These are phyloP conservation scores for Drosophila triauraria DNA, from an alignment of 1,140 invertebrate species.

Conservation along the genomic window DNA sequence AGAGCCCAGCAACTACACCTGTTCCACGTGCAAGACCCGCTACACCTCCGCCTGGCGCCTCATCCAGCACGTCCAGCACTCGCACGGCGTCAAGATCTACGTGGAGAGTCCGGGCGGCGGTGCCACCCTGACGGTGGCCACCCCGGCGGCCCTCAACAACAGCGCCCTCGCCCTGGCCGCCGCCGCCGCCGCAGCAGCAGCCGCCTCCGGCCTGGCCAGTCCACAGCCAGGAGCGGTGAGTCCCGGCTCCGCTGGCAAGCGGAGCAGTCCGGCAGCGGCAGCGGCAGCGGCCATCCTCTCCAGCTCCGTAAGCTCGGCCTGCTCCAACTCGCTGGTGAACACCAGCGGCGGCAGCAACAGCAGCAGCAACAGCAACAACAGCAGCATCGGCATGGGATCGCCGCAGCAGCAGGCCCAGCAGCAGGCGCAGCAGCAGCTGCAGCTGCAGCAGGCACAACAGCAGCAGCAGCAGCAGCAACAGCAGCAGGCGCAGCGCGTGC, in stretches of 20 bases:
- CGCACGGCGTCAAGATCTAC: conserved; percentile 97
- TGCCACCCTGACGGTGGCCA: conserved; percentile 69
- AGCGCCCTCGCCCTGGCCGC: conserved; percentile 46
- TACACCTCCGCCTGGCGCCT: conserved; percentile 96
- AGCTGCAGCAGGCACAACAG: conserved; percentile 60
- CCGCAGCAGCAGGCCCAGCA: conserved; percentile 43
- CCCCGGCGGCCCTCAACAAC: conserved; percentile 66
- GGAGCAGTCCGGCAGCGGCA: conserved; percentile 14
- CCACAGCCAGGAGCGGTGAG: conserved; percentile 57
- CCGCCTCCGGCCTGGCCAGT: conserved; percentile 29
- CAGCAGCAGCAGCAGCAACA: conserved; percentile 71
- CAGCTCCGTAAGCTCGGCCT: conserved; percentile 26
- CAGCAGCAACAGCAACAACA: conserved; percentile 71
- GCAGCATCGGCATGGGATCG: conserved; percentile 25
- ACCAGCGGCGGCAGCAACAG: conserved; percentile 41
- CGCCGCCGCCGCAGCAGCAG: conserved; percentile 43
- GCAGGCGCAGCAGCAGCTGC: conserved; percentile 80
- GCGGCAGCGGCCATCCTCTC: conserved; percentile 25
- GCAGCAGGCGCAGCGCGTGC: conserved; percentile 79
- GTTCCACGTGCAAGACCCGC: conserved; percentile 96
- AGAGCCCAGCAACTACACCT: conserved; percentile 98
- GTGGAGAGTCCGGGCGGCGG: conserved; percentile 86
- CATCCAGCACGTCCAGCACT: conserved; percentile 96
- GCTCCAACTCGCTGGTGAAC: conserved; percentile 48
- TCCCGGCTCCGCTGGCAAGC: conserved; percentile 19